Percentiles rank a stretch among this genome's conserved stretches.
Conservation (phyloP, 2,113 vertebrate genomes). For the Pseudois nayaur region DNA sequence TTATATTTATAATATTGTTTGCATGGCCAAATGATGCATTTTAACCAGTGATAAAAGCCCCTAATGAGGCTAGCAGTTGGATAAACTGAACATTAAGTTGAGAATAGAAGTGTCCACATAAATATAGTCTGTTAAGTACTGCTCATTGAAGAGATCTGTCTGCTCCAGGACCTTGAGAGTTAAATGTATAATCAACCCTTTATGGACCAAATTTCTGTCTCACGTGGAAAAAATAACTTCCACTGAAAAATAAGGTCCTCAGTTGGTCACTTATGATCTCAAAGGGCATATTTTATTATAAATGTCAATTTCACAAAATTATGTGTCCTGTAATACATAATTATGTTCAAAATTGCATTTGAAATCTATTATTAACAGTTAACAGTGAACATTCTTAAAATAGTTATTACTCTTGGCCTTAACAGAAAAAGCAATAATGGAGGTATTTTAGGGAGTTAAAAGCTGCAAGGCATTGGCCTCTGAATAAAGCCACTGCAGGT, state of each 20-base stretch:
- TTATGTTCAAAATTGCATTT: conserved; percentile 72
- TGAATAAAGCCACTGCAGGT: conserved; percentile 71
- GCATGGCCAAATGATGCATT: conserved; percentile 13
- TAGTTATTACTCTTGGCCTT: conserved; percentile 74
- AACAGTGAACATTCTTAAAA: conserved; percentile 74
- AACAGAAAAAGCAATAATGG: conserved; percentile 72
- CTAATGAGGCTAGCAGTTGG: background rate
- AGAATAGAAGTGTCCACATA: conserved; percentile 22
- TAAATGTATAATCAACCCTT: conserved; percentile 57
- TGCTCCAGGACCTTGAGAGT: conserved; percentile 29
- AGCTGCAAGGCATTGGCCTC: conserved; percentile 61
- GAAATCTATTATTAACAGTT: conserved; percentile 76
- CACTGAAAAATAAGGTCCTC: conserved; percentile 60
- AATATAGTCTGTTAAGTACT: conserved; percentile 19
- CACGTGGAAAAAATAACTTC: conserved; percentile 49
- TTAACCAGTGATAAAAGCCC: conserved; percentile 30
- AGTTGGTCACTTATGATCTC: conserved; percentile 66
- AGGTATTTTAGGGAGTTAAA: conserved; percentile 70
- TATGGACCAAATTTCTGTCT: conserved; percentile 50
- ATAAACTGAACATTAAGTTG: conserved; percentile 35
- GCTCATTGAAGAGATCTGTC: conserved; percentile 9
- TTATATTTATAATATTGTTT: conserved; percentile 45
- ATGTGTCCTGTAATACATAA: conserved; percentile 69
- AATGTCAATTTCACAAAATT: conserved; percentile 72
- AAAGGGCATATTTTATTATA: conserved; percentile 70